phyloP scores from a whole-genome alignment of 2,113 vertebrate genomes.

The Monopterus albus region DNA sequence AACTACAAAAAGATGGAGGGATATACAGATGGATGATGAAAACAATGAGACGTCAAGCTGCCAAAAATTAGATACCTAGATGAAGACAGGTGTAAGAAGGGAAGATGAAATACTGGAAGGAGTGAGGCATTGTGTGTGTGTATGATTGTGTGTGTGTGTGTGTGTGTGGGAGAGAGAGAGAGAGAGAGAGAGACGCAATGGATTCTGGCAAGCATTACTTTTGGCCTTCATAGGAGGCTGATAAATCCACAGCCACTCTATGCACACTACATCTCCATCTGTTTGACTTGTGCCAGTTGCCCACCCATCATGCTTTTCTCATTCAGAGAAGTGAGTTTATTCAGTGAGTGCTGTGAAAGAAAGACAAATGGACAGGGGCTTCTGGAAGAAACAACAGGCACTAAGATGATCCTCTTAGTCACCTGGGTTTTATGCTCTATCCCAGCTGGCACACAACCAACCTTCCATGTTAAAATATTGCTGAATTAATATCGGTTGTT shows the following conservation, averaged over 20 bases:
- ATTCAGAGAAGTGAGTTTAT: slow-evolving; percentile 62
- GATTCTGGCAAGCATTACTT: slow-evolving; percentile 48
- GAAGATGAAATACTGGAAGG: slow-evolving; percentile 6
- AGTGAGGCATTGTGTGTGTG: not conserved
- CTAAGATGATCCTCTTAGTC: slow-evolving; percentile 30
- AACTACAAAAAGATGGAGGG: not conserved
- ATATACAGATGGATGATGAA: slow-evolving; percentile 12
- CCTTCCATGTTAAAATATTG: no score
- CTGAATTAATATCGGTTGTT: no score
- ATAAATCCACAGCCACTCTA: slow-evolving; percentile 67
- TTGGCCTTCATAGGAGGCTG: slow-evolving; percentile 65
- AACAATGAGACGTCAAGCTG: slow-evolving; percentile 19
- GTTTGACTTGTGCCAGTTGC: slow-evolving; percentile 73
- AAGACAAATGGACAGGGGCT: slow-evolving; percentile 52
- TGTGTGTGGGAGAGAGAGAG: slow-evolving; percentile 14
- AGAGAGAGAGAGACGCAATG: slow-evolving; percentile 17
- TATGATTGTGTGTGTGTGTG: not conserved
- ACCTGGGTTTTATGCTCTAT: slow-evolving; percentile 1
- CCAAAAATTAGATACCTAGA: slow-evolving; percentile 14
- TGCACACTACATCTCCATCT: slow-evolving; percentile 64
- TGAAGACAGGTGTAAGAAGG: slow-evolving; percentile 15
- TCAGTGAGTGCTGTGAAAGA: slow-evolving; percentile 49
- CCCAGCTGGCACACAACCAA: no score
- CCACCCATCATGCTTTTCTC: slow-evolving; percentile 74
- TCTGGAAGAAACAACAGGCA: slow-evolving; percentile 21